Percentiles rank a stretch among this genome's conserved stretches.
phyloP scores from a whole-genome alignment of 1,140 invertebrate species.

The Bombus turneri region DNA sequence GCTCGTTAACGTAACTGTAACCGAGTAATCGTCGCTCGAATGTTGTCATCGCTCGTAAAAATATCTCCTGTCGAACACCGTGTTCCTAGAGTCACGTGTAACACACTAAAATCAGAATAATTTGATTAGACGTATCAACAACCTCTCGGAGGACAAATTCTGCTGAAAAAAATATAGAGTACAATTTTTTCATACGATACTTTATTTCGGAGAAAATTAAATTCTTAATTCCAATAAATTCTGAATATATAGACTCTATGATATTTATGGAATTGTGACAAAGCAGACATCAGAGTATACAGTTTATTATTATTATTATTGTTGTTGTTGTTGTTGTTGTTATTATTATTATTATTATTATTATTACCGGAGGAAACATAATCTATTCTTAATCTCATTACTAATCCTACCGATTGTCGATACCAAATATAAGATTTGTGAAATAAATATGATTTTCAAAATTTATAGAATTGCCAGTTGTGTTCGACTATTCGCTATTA shows the following conservation, averaged over 20 bases:
- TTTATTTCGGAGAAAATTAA: no score
- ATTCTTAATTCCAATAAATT: no score
- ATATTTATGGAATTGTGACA: no score
- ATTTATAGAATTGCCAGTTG: not conserved
- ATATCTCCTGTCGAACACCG: not conserved
- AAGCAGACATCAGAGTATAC: no score
- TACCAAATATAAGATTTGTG: not conserved
- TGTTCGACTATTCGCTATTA: not conserved
- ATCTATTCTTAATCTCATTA: not conserved
- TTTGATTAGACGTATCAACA: not conserved
- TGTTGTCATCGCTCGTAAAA: conserved; percentile 27
- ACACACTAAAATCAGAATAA: not conserved
- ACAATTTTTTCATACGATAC: no score
- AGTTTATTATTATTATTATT: no score
- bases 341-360: no score
- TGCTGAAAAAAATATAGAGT: no score
- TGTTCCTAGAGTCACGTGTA: not conserved
- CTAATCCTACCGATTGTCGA: not conserved
- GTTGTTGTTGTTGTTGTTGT: no score
- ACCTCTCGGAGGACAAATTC: no score
- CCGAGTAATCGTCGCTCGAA: conserved; percentile 28
- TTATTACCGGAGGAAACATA: no score
- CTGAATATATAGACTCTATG: no score
- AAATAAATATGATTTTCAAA: not conserved
- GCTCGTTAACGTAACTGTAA: conserved; percentile 61